Evolutionary conservation across 2,113 vertebrate species (phyloP).

Genomic region (Ursus arctos): DNA sequence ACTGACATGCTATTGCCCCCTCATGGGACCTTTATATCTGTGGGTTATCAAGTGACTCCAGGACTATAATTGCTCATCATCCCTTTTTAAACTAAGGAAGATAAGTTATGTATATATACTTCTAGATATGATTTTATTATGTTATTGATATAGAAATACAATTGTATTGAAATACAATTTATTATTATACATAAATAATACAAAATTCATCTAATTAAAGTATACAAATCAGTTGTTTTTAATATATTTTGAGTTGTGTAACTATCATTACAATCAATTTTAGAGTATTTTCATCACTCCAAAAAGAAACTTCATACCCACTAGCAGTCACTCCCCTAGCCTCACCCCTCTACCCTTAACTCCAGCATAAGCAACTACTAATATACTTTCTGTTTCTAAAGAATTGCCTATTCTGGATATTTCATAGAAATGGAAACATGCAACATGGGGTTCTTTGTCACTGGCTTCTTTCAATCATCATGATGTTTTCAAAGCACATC

Average conservation of each 20-base stretch:
- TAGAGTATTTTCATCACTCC: background rate
- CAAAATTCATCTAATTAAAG: background rate
- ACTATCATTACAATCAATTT: background rate
- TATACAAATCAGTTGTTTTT: background rate
- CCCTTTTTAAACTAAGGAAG: background rate
- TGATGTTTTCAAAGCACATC: background rate
- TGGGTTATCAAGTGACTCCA: background rate
- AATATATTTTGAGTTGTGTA: background rate
- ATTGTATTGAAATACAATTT: background rate
- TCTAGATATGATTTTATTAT: background rate
- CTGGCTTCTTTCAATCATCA: background rate
- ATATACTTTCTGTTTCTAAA: background rate
- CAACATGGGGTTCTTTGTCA: background rate
- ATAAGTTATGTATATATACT: background rate
- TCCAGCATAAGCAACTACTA: background rate
- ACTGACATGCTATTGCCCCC: background rate
- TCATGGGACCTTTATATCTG: background rate
- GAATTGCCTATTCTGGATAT: background rate
- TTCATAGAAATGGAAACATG: background rate
- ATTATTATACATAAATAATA: background rate
- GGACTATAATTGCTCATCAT: background rate
- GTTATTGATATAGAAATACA: background rate
- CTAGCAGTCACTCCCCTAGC: background rate
- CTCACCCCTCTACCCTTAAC: background rate
- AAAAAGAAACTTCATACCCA: background rate